Evolutionary conservation across 2,113 vertebrate species (phyloP), one percentile per base, ranked within the genome.

Genomic region (Theristicus caerulescens): DNA sequence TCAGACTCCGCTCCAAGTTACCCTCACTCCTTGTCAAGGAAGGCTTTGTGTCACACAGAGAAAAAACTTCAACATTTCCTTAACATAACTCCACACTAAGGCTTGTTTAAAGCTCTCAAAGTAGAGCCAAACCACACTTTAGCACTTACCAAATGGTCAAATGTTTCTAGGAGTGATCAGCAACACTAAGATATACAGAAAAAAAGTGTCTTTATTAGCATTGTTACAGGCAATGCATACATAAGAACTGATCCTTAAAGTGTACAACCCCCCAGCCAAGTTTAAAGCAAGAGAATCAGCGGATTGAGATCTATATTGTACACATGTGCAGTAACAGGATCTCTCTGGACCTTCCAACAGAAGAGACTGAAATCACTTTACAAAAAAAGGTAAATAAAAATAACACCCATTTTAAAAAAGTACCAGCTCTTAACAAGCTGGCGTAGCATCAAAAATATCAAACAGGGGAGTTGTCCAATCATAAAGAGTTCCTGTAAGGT

Each of bases 201-300:
- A 98, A 96, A 97, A 97, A 96, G 97, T 97, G 91, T 94, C 82
- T 98, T 98, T 98, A 98, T 98, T 98, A 98, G 98, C 98, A 98
- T 97, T 96, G 98, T 98, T 98, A 98, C 95, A 97, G 97, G 98
- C 98, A 98, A 97, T 96, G 98, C 97, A 91, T 97, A 94, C 97
- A 94, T 94, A 97, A 89, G 96, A 97, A 98, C 94, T 92, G 97
- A 95, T 94, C 97, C 97, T 97, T 97, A 85, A 95, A 96, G 97
- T 97, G 96, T 97, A 97, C 97, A 98, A 96, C 97, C 97, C 96
- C 96, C 97, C 94, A 96, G 97, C 97, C 92, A 97, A 90, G 97
- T 95, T 96, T 93, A 95, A 97, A 97, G 98, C 94, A 84, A 97
- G 93, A 79, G 86, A 93, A 94, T 96, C 97, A 96, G 96, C 95